Evolutionary conservation across 2,113 vertebrate genomes (phyloP).

Genomic region (Fulmarus glacialis): DNA sequence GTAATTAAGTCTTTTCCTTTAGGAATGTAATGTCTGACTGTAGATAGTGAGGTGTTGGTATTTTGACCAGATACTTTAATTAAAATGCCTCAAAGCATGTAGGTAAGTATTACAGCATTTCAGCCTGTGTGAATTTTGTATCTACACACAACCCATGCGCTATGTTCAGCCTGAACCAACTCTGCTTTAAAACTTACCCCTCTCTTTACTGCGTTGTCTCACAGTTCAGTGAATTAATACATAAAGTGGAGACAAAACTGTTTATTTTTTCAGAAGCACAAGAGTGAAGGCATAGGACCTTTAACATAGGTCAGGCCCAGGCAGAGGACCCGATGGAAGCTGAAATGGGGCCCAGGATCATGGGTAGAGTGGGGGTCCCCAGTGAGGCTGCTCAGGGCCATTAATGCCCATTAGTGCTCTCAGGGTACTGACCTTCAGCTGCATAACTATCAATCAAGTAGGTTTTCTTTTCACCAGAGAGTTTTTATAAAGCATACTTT

Average conservation of each 20-base stretch:
- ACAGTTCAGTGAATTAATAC: not conserved
- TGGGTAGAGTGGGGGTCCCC: not conserved
- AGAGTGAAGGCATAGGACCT: not conserved
- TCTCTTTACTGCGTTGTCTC: not conserved
- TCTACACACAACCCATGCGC: not conserved
- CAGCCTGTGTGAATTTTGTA: not conserved
- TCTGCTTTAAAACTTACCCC: not conserved
- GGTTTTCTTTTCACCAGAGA: rapidly evolving
- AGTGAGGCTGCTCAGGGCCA: not conserved
- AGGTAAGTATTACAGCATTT: not conserved
- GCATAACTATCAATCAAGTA: not conserved
- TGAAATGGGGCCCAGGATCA: not conserved
- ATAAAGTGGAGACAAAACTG: not conserved
- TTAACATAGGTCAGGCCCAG: rapidly evolving
- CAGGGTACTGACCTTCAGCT: not conserved
- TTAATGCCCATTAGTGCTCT: not conserved
- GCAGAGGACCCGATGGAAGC: rapidly evolving
- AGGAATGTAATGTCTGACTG: not conserved
- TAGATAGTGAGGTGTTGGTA: not conserved
- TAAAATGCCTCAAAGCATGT: not conserved
- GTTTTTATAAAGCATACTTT: not conserved
- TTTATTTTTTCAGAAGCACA: not conserved
- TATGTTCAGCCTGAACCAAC: not conserved
- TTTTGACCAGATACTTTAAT: not conserved
- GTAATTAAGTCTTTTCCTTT: not conserved